Conservation (phyloP, 2,113 vertebrate genomes). For the Charina bottae region DNA sequence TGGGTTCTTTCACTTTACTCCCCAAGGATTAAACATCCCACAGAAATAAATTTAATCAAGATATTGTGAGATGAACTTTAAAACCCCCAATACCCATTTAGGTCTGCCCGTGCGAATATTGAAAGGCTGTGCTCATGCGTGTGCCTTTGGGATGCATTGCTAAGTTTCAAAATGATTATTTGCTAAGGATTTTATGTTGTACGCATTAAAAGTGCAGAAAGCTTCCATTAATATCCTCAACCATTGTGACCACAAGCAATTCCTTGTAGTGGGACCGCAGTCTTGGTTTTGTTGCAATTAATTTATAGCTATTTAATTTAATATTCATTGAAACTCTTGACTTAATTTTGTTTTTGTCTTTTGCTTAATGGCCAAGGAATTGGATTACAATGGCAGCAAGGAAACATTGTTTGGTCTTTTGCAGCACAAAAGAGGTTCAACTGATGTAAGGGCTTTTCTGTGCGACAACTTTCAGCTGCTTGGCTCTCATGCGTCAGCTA, state of each 20-base stretch:
- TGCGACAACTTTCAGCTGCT: not conserved
- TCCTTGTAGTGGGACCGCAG: not conserved
- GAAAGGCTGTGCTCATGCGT: not conserved
- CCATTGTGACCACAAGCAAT: not conserved
- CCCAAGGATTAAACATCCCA: not conserved
- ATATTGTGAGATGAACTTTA: not conserved
- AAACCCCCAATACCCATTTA: not conserved
- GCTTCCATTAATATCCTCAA: not conserved
- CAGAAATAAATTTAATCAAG: not conserved
- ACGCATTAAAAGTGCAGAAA: not conserved
- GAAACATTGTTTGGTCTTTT: not conserved
- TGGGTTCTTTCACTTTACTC: not conserved
- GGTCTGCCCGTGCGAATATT: not conserved
- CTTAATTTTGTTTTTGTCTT: conserved; percentile 1
- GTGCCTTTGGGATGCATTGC: not conserved
- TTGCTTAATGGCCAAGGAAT: not conserved
- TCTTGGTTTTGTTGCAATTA: not conserved
- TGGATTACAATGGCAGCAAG: not conserved
- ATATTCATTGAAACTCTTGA: not conserved
- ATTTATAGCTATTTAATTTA: not conserved
- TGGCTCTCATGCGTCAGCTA: not conserved
- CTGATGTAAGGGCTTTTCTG: not conserved
- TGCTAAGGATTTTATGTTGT: not conserved
- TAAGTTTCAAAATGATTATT: not conserved
- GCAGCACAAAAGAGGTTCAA: conserved; percentile 26